Conservation (phyloP, 2,113 vertebrate species). For the Channa maculata region DNA sequence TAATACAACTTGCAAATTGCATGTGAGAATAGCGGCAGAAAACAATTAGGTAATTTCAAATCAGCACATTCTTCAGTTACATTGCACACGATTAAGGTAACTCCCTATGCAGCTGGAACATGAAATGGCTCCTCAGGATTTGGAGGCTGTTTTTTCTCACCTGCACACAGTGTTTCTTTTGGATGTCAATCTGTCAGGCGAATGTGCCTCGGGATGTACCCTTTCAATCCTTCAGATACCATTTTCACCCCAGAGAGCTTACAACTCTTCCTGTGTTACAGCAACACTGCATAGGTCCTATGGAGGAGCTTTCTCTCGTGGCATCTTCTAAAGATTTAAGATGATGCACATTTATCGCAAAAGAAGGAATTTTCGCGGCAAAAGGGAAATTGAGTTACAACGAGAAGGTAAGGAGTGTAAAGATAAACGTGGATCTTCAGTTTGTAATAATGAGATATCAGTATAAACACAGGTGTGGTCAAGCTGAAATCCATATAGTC, state of each 20-base stretch:
- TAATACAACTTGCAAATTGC: conserved; percentile 44
- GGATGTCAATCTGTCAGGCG: conserved; percentile 29
- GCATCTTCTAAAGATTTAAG: conserved; percentile 13
- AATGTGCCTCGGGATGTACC: conserved; percentile 24
- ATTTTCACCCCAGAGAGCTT: conserved; percentile 15
- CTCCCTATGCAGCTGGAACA: conserved; percentile 15
- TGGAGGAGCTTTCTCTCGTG: background rate
- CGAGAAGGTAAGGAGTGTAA: background rate
- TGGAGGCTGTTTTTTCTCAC: background rate
- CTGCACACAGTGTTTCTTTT: background rate
- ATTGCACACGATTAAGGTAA: conserved; percentile 26
- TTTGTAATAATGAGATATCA: background rate
- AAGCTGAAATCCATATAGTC: no score
- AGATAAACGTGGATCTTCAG: no score
- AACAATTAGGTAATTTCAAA: conserved; percentile 41
- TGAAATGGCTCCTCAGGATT: conserved; percentile 9
- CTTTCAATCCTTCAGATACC: conserved; percentile 22
- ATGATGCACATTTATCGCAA: conserved; percentile 1
- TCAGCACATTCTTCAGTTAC: conserved; percentile 20
- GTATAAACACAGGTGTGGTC: background rate
- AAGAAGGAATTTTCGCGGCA: background rate
- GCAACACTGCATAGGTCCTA: conserved; percentile 14
- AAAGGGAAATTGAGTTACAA: conserved; percentile 7
- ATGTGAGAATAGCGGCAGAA: conserved; percentile 45
- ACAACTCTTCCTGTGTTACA: conserved; percentile 7